Percentiles rank a stretch among this genome's conserved stretches.
Conservation (phyloP, 2,888 invertebrate genomes). For the Cephus runcator region DNA sequence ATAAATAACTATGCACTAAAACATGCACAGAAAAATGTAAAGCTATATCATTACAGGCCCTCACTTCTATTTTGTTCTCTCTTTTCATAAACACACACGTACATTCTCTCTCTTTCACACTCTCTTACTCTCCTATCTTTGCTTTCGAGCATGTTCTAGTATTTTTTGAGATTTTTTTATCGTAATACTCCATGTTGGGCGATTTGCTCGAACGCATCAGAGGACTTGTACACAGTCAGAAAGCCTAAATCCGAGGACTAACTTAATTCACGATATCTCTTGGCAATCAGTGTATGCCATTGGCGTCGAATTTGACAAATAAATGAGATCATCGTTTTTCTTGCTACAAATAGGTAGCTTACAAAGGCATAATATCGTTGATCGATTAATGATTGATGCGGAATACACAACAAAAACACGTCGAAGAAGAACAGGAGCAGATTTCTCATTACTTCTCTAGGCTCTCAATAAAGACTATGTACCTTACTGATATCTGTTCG, state of each 20-base stretch:
- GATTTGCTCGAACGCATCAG: not conserved
- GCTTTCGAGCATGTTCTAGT: not conserved
- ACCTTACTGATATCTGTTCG: not conserved
- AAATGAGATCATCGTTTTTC: slow-evolving; percentile 46
- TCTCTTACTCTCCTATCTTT: not conserved
- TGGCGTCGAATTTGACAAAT: slow-evolving; percentile 19
- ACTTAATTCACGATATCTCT: not conserved
- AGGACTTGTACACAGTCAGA: not conserved
- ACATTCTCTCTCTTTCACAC: not conserved
- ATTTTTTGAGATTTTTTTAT: not conserved
- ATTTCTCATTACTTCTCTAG: slow-evolving; percentile 7
- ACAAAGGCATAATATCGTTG: slow-evolving; percentile 30
- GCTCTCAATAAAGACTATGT: slow-evolving; percentile 5
- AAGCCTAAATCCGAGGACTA: not conserved
- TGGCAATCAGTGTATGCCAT: not conserved
- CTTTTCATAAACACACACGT: not conserved
- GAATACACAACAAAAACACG: slow-evolving; percentile 21
- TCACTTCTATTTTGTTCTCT: slow-evolving; percentile 8
- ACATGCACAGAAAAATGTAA: slow-evolving; percentile 59
- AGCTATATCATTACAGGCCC: slow-evolving; percentile 33
- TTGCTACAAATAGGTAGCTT: slow-evolving; percentile 15
- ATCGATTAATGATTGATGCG: slow-evolving; percentile 22
- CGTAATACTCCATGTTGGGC: not conserved
- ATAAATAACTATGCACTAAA: slow-evolving; percentile 62
- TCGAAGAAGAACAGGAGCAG: not conserved